Base-by-base conservation (phyloP, 2,888 invertebrate species). In the Euplagia quadripunctaria region DNA sequence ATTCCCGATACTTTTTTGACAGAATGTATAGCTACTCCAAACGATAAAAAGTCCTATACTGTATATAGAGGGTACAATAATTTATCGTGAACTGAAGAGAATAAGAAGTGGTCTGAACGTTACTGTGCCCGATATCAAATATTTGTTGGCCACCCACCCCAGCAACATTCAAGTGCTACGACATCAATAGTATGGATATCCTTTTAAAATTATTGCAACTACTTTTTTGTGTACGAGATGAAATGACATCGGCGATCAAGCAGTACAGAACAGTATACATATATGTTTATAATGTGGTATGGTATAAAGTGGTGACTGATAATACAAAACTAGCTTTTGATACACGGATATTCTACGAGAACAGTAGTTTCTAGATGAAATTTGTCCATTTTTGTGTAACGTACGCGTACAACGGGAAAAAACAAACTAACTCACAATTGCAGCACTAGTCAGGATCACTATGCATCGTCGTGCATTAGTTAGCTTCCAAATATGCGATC, bases 51-150 rank as follows among this genome's bases (percentile, higher is more conserved):
- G 43, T 46, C 6, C 43, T 8, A 31, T 31, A 31, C 31, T 4
- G 43, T 46, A 4, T 46, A 46, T 6, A 8, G 9, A 31, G 4
- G 58, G 58, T 61, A 64, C 52, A 65, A 68, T 74, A 67, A 68
- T 58, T 71, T 55, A 66, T 31, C 41, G 14, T 17, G 17, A 52
- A 61, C 41, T 65, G 74, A 73, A 69, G 55, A 70, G 71, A 75
- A 76, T 74, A 78, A 81, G 74, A 79, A 80, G 78, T 75, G 74
- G 72, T 43, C 70, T 55, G 73, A 52, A 76, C 73, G 74, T 76
- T 83, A 79, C 78, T 79, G 76, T 82, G 81, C 65, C 76, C 82
- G 83, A 87, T 86, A 87, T 89, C 85, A 90, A 90, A 88, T 89
- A 90, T 90, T 89, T 87, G 86, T 86, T 76, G 74, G 78, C 75